Conservation (phyloP, 2,888 invertebrate genomes). For the Coelinius sp. region DNA sequence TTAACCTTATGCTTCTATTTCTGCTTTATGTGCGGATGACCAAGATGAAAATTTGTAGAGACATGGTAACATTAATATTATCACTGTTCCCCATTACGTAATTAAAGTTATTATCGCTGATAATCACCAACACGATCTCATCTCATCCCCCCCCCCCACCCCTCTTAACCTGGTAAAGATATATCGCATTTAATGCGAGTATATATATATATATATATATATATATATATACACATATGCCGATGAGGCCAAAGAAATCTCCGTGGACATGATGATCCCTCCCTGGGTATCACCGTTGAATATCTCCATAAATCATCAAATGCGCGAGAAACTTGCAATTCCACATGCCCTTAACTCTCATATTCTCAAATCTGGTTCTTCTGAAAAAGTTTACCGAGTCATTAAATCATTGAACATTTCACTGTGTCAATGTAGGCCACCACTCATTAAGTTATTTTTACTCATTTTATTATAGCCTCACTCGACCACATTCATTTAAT, state of each 20-base stretch:
- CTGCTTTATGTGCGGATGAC: no score
- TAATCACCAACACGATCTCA: constrained; percentile 47
- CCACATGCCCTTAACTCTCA: constrained; percentile 44
- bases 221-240: neutral
- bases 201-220: constrained; percentile 17
- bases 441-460: constrained; percentile 8
- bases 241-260: neutral
- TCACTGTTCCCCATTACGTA: constrained; percentile 33
- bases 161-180: constrained; percentile 41
- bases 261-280: neutral
- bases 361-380: constrained; percentile 51
- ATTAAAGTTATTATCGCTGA: constrained; percentile 46
- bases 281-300: constrained; percentile 33
- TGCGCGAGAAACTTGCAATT: constrained; percentile 44
- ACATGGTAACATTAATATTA: constrained; percentile 11
- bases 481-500: constrained; percentile 9
- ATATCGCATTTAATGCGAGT: constrained; percentile 32
- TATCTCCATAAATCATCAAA: constrained; percentile 56
- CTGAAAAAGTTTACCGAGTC: constrained; percentile 60
- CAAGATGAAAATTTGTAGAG: neutral
- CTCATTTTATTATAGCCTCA: constrained; percentile 10
- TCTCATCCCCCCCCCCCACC: constrained; percentile 13
- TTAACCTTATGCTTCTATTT: no score
- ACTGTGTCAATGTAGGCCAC: constrained; percentile 28
- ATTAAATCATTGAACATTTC: constrained; percentile 57